phyloP scores from a whole-genome alignment of 53 echinoderm and acorn worm species.

The Echinometra lucunter region DNA sequence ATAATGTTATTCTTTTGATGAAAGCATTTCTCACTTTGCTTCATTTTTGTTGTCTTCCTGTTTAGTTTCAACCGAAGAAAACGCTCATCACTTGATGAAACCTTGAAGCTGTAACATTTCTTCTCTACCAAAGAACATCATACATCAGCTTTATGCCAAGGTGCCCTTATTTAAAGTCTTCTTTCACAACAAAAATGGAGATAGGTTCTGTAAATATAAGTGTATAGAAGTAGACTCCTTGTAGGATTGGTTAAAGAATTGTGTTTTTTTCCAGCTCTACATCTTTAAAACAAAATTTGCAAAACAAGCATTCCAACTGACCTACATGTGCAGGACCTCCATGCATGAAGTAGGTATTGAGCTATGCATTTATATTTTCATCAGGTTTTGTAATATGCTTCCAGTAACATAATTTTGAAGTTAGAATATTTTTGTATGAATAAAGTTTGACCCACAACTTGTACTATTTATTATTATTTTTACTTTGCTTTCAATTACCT shows the following conservation, averaged over 20 bases:
- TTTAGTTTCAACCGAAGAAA: conserved; percentile 21
- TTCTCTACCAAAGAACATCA: conserved; percentile 24
- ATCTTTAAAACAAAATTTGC: background rate
- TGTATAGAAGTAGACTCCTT: background rate
- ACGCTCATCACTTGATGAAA: conserved; percentile 35
- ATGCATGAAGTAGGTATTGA: background rate
- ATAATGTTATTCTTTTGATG: no score
- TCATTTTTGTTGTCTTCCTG: background rate
- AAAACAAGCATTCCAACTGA: background rate
- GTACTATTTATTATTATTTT: background rate
- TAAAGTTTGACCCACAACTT: background rate
- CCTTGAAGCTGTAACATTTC: background rate
- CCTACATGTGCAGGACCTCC: background rate
- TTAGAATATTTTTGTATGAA: background rate
- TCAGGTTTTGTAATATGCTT: background rate
- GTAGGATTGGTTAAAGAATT: background rate
- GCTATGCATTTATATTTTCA: background rate
- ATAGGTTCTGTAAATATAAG: background rate
- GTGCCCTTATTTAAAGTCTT: background rate
- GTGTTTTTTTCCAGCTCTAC: background rate
- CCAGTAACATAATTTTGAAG: background rate
- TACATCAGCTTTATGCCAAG: background rate
- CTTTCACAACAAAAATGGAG: background rate
- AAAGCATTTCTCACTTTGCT: background rate
- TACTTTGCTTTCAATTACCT: background rate